A percentile compares a stretch with the other conserved stretches of the same genome.
These are phyloP conservation scores for Atrina japonica DNA, from an alignment of 2,888 invertebrate species.

Conservation along the genomic window DNA sequence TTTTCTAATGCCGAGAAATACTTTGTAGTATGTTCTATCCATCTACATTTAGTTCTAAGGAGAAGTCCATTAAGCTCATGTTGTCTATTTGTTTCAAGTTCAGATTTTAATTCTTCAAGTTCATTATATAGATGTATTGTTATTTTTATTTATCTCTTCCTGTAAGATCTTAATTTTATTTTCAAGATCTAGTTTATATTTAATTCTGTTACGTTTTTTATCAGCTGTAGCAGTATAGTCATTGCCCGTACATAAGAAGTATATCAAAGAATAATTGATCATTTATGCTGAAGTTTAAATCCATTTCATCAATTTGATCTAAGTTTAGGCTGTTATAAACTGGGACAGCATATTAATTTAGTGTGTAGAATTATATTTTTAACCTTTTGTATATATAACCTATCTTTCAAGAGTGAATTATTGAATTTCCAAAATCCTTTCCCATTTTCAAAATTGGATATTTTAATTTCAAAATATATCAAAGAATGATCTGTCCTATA, in stretches of 20 bases:
- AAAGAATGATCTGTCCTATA: conserved; percentile 5
- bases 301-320: neutral
- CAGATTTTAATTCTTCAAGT: too few relatives aligned
- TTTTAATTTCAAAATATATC: neutral
- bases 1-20: too few relatives aligned
- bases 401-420: conserved; percentile 5
- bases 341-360: conserved; percentile 3
- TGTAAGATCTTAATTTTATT: neutral
- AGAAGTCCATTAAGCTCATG: too few relatives aligned
- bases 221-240: neutral
- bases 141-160: conserved; percentile 1
- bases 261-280: conserved; percentile 10
- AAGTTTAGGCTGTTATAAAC: neutral
- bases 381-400: neutral
- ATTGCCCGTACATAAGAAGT: neutral
- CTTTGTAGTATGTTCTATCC: too few relatives aligned
- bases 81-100: too few relatives aligned
- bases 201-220: neutral
- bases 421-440: conserved; percentile 16
- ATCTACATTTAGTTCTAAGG: too few relatives aligned
- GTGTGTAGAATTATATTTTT: neutral
- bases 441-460: conserved; percentile 6
- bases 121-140: conserved; percentile 2
- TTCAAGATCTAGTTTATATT: neutral
- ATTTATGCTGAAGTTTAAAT: neutral